Conservation (phyloP, 2,113 vertebrate genomes). For the Regulus satrapa region DNA sequence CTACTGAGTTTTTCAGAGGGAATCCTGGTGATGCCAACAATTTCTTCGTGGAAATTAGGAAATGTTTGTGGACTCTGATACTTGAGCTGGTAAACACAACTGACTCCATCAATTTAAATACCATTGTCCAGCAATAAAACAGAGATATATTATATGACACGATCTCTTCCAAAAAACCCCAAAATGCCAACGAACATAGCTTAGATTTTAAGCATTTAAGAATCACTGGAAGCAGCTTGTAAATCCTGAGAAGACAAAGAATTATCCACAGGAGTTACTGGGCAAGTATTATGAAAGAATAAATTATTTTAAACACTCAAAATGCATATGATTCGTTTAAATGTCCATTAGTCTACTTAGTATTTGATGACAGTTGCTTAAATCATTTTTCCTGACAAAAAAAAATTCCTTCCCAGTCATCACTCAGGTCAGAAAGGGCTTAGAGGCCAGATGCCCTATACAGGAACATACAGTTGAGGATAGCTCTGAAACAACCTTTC, state of each 20-base stretch:
- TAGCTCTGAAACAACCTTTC: not conserved
- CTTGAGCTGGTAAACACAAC: not conserved
- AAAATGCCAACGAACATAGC: not conserved
- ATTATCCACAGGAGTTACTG: not conserved
- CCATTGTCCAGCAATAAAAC: not conserved
- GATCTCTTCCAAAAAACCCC: not conserved
- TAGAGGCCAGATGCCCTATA: not conserved
- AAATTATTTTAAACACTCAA: not conserved
- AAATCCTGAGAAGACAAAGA: not conserved
- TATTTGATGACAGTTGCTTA: not conserved
- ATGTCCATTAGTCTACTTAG: not conserved
- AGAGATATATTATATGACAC: not conserved
- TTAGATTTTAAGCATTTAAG: not conserved
- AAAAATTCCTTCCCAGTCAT: not conserved
- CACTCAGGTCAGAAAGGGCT: not conserved
- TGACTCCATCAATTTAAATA: not conserved
- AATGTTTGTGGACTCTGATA: not conserved
- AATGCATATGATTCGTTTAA: not conserved
- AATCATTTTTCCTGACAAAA: not conserved
- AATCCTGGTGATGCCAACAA: not conserved
- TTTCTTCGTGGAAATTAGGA: not conserved
- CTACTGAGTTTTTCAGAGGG: not conserved
- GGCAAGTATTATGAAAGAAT: not conserved
- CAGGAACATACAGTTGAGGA: not conserved
- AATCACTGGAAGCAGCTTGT: not conserved